Evolutionary conservation across 92 coral and sea anemone genomes (phyloP).

Genomic region (Epizoanthus illoricatus): DNA sequence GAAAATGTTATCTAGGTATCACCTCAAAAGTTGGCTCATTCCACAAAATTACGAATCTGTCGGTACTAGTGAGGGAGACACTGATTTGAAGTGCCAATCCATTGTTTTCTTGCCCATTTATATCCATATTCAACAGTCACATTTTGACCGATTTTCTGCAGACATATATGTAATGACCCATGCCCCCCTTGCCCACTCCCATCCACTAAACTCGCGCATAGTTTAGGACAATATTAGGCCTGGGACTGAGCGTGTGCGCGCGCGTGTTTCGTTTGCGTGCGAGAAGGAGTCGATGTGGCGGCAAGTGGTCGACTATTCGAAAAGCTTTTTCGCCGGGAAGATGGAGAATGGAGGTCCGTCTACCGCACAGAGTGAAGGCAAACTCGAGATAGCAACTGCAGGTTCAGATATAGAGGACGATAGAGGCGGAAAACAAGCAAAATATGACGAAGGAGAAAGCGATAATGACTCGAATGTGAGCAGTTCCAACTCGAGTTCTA

Average conservation of each 20-base stretch:
- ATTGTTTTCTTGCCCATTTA: too few species aligned
- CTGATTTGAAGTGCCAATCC: too few species aligned
- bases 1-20: too few species aligned
- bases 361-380: conserved; percentile 8
- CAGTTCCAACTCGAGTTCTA: conserved; percentile 82
- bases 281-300: conserved; percentile 9
- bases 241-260: conserved; percentile 3
- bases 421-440: conserved; percentile 65
- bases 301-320: not conserved
- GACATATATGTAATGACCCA: too few species aligned
- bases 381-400: not conserved
- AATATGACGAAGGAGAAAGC: conserved; percentile 90
- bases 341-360: conserved; percentile 7
- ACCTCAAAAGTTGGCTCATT: too few species aligned
- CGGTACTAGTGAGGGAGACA: too few species aligned
- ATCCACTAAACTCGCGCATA: too few species aligned
- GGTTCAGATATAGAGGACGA: conserved; percentile 71
- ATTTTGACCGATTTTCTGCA: too few species aligned
- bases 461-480: conserved; percentile 85
- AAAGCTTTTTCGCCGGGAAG: not conserved
- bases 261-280: not conserved
- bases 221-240: not conserved
- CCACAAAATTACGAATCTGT: too few species aligned
- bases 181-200: too few species aligned
- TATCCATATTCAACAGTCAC: too few species aligned